These are phyloP conservation scores for Actinopyga echinites DNA, from an alignment of 53 echinoderm and acorn worm species.

Conservation along the genomic window DNA sequence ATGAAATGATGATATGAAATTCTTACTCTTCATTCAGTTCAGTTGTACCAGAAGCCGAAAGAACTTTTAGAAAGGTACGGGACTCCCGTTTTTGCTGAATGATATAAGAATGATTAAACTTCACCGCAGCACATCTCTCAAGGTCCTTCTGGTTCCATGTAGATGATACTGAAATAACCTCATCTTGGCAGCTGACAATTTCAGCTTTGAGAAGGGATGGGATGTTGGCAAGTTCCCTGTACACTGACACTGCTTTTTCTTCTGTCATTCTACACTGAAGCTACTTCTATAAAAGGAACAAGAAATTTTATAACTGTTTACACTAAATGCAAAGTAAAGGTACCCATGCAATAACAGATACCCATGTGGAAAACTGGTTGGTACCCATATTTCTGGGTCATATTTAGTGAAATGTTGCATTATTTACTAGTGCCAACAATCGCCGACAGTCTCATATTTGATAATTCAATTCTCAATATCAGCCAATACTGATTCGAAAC, in stretches of 20 bases:
- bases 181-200: conserved; percentile 18
- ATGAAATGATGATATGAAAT: not conserved
- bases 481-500: no score
- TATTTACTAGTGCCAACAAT: no score
- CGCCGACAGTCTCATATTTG: no score
- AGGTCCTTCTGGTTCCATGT: conserved; percentile 89
- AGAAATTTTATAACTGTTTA: no score
- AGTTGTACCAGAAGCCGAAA: conserved; percentile 42
- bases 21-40: conserved; percentile 84
- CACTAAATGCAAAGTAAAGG: no score
- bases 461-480: no score
- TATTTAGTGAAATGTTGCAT: no score
- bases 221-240: conserved; percentile 65
- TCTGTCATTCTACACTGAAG: conserved; percentile 36
- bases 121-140: conserved; percentile 66
- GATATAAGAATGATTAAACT: conserved; percentile 61
- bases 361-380: no score
- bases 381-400: no score
- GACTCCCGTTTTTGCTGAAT: conserved; percentile 36
- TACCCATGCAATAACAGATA: no score
- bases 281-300: no score
- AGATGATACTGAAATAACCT: conserved; percentile 56
- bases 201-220: conserved; percentile 56
- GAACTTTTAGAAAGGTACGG: conserved; percentile 33
- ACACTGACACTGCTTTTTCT: conserved; percentile 65